These are phyloP conservation scores for Cladopsammia gracilis DNA, from an alignment of 64 coral and sea anemone genomes.

Conservation along the genomic window DNA sequence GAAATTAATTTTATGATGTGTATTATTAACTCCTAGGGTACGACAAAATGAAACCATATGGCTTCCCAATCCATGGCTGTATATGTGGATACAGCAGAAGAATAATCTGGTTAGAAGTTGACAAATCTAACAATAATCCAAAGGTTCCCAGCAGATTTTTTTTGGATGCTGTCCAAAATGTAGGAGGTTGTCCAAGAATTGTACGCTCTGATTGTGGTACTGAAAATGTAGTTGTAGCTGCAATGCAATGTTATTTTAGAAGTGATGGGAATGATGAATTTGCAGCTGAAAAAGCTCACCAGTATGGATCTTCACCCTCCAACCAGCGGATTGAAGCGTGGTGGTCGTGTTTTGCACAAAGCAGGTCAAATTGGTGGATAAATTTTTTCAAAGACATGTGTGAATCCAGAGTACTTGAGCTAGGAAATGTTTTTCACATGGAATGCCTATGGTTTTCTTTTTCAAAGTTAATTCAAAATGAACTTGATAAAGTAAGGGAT, in stretches of 20 bases:
- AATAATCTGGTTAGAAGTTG: constrained; percentile 18
- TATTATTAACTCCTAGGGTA: not conserved
- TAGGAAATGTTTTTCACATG: constrained; percentile 49
- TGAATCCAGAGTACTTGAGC: not conserved
- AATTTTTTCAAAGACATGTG: constrained; percentile 42
- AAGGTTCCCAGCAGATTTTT: not conserved
- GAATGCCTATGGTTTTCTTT: constrained; percentile 56
- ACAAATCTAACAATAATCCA: constrained; percentile 26
- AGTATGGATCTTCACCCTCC: constrained; percentile 38
- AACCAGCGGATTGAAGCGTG: constrained; percentile 42
- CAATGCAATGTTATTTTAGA: constrained; percentile 58
- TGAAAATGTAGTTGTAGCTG: constrained; percentile 62
- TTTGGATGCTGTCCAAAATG: constrained; percentile 37
- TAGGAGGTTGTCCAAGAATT: constrained; percentile 53
- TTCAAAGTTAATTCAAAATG: constrained; percentile 31
- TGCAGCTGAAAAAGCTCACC: constrained; percentile 10
- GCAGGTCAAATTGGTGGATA: constrained; percentile 29
- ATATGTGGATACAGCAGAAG: constrained; percentile 13
- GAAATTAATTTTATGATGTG: not conserved
- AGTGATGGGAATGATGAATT: not conserved
- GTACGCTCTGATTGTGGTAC: constrained; percentile 62
- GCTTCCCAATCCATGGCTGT: not conserved
- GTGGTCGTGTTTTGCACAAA: constrained; percentile 27
- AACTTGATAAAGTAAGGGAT: constrained; percentile 29
- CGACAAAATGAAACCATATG: not conserved